These are phyloP conservation scores for Gonioctena quinquepunctata DNA, from an alignment of 1,140 invertebrate species.

Conservation along the genomic window DNA sequence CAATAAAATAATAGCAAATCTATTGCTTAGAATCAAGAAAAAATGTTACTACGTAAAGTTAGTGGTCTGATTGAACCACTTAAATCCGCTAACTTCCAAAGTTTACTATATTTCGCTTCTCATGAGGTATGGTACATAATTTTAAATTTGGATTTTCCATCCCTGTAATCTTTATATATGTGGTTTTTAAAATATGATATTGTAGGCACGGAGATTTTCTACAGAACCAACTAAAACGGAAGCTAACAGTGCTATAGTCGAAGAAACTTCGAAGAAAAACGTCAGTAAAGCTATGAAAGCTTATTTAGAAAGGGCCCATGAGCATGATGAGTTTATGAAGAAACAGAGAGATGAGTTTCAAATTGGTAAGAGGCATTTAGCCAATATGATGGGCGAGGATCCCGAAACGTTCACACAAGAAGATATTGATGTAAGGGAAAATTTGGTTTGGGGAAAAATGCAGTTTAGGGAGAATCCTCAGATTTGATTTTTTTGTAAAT, in stretches of 20 bases:
- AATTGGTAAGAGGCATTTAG: conserved; percentile 91
- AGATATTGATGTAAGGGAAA: conserved; percentile 85
- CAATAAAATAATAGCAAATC: too few species aligned
- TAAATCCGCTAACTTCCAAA: not conserved
- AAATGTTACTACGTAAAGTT: not conserved
- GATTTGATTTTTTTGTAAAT: too few species aligned
- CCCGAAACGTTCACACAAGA: conserved; percentile 83
- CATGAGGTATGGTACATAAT: not conserved
- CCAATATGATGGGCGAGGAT: conserved; percentile 98
- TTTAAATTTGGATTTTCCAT: not conserved
- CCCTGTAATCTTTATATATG: not conserved
- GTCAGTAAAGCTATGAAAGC: conserved; percentile 85
- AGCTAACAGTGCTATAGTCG: not conserved
- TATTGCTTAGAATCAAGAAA: too few species aligned
- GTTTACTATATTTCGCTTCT: not conserved
- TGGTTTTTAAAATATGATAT: not conserved
- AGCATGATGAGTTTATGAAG: conserved; percentile 85
- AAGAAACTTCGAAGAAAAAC: conserved; percentile 58
- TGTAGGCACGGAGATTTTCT: not conserved
- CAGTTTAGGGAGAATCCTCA: too few species aligned
- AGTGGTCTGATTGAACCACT: not conserved
- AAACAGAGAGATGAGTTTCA: conserved; percentile 81
- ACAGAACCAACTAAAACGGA: not conserved
- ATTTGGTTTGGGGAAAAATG: too few species aligned
- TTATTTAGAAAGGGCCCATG: conserved; percentile 80